These are phyloP conservation scores for Bhutanitis thaidina DNA, from an alignment of 2,888 invertebrate genomes.

Conservation along the genomic window DNA sequence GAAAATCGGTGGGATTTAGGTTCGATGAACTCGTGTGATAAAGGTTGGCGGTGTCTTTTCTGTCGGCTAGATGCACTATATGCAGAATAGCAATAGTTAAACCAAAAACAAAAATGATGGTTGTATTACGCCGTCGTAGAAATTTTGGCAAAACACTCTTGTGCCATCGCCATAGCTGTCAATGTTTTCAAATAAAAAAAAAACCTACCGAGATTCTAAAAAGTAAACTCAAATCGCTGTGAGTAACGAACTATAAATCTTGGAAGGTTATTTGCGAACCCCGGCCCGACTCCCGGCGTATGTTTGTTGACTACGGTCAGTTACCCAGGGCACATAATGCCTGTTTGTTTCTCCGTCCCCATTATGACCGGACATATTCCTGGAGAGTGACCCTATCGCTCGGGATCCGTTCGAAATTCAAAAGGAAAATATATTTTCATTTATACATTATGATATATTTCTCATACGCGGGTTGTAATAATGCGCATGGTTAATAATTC, in stretches of 20 bases:
- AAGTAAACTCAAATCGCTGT: slow-evolving; percentile 15
- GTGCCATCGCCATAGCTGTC: no score
- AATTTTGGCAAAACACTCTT: no score
- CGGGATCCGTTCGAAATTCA: not conserved
- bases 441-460: no score
- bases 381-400: slow-evolving; percentile 17
- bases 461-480: no score
- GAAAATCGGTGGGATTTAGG: no score
- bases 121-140: no score
- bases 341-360: slow-evolving; percentile 49
- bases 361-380: slow-evolving; percentile 43
- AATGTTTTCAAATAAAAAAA: not conserved
- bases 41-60: no score
- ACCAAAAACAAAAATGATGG: no score
- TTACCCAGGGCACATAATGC: slow-evolving; percentile 63
- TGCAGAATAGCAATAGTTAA: no score
- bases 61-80: no score
- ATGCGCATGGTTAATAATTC: no score
- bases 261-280: slow-evolving; percentile 34
- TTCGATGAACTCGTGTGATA: no score
- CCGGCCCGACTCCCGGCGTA: slow-evolving; percentile 35
- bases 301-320: slow-evolving; percentile 76
- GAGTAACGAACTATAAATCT: slow-evolving; percentile 56
- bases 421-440: not conserved
- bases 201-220: not conserved